These are phyloP conservation scores for Cryptomyrus ogoouensis DNA, from an alignment of 2,113 vertebrate species.

Conservation along the genomic window DNA sequence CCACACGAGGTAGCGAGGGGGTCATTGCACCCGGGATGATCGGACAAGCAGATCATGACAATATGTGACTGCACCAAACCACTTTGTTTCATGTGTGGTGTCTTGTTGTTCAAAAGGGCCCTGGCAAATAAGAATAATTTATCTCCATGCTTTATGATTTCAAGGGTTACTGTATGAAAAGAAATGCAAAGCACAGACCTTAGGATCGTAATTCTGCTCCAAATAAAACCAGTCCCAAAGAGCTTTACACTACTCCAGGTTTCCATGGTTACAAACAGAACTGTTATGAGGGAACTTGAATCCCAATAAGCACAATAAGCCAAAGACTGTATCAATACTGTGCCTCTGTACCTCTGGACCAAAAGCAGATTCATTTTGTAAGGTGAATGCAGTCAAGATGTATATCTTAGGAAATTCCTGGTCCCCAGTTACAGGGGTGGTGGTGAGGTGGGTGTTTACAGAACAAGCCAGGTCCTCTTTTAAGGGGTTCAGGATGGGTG, in stretches of 20 bases:
- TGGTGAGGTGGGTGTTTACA: neutral
- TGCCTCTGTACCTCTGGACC: neutral
- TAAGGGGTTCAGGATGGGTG: neutral
- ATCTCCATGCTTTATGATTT: neutral
- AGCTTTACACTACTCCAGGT: conserved; percentile 11
- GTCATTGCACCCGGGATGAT: no score
- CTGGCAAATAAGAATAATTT: neutral
- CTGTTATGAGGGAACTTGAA: neutral
- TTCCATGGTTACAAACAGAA: conserved; percentile 13
- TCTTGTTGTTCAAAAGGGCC: neutral
- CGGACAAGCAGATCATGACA: no score
- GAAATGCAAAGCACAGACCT: neutral
- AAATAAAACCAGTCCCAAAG: conserved; percentile 4
- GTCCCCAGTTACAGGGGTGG: neutral
- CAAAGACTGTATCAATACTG: neutral
- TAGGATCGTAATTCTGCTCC: neutral
- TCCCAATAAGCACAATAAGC: neutral
- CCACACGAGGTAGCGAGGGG: no score
- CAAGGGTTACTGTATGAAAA: neutral
- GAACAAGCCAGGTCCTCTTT: neutral
- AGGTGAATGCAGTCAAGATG: neutral
- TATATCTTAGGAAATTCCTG: neutral
- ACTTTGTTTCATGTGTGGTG: neutral
- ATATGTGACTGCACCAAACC: neutral
- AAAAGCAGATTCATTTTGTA: neutral